Evolutionary conservation across 2,888 invertebrate species (phyloP).

Genomic region (Caenorhabditis wallacei): DNA sequence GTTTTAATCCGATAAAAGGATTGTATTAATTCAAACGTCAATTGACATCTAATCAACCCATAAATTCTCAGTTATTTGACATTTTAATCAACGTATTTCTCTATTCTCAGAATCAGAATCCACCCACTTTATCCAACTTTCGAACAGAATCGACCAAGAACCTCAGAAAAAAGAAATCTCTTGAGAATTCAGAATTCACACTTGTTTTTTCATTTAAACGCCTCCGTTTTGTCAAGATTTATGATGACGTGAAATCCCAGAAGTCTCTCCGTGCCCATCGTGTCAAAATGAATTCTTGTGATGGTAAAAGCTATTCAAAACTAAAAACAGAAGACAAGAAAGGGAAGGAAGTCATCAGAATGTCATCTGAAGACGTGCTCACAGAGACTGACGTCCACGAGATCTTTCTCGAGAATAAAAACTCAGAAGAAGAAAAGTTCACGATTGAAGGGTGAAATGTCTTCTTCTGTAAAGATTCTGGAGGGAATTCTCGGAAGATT

Average conservation of each 20-base stretch:
- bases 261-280: constrained; percentile 13
- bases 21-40: not conserved
- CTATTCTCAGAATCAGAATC: not conserved
- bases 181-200: constrained; percentile 34
- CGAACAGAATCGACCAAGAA: constrained; percentile 10
- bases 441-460: not conserved
- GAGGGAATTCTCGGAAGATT: not conserved
- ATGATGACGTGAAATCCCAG: constrained; percentile 47
- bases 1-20: not conserved
- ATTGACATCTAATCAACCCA: not conserved
- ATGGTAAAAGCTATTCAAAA: not conserved
- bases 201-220: constrained; percentile 55
- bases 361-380: constrained; percentile 33
- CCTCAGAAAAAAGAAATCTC: not conserved
- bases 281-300: constrained; percentile 39
- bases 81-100: not conserved
- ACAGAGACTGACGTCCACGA: constrained; percentile 4
- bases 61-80: not conserved
- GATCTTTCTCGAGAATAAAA: not conserved
- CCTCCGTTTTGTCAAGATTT: constrained; percentile 43
- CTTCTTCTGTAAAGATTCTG: not conserved
- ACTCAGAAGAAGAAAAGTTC: not conserved
- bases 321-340: constrained; percentile 16
- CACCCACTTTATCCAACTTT: constrained; percentile 7
- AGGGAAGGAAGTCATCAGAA: constrained; percentile 40